These are phyloP conservation scores for Nannobrachium achirus DNA, from an alignment of 2,113 vertebrate genomes.

Conservation along the genomic window DNA sequence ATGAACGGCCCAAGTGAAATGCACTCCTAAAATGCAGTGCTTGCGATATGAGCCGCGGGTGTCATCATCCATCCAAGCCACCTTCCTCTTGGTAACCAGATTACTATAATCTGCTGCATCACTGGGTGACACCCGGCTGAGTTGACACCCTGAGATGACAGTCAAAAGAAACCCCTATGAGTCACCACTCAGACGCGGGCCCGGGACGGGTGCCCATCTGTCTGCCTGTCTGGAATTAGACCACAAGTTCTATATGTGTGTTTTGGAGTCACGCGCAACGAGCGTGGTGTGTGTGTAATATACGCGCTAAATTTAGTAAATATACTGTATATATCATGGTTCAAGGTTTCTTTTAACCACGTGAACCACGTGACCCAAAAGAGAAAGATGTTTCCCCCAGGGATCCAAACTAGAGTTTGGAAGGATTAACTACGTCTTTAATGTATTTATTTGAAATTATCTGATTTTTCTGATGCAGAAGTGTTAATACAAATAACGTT, in stretches of 20 bases:
- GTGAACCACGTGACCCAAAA: too few relatives aligned
- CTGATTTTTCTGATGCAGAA: too few relatives aligned
- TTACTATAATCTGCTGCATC: conserved; percentile 43
- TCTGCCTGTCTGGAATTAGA: conserved; percentile 21
- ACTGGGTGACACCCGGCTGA: not conserved
- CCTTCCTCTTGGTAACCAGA: conserved; percentile 40
- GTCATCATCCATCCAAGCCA: conserved; percentile 26
- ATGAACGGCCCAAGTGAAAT: not conserved
- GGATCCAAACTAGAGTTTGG: too few relatives aligned
- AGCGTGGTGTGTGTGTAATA: too few relatives aligned
- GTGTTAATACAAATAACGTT: too few relatives aligned
- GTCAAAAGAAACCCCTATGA: not conserved
- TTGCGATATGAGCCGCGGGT: conserved; percentile 5
- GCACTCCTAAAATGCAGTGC: not conserved
- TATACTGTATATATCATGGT: too few relatives aligned
- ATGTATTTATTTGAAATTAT: too few relatives aligned
- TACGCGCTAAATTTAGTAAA: too few relatives aligned
- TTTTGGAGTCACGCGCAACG: not conserved
- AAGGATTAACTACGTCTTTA: too few relatives aligned
- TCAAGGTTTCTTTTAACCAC: too few relatives aligned
- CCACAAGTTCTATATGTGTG: conserved; percentile 11
- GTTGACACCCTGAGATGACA: conserved; percentile 30
- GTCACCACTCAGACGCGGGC: conserved; percentile 12
- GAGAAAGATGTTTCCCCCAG: too few relatives aligned
- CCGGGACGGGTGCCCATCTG: too few relatives aligned